These are phyloP conservation scores for Caprella mutica DNA, from an alignment of 2,888 invertebrate species.

Conservation along the genomic window DNA sequence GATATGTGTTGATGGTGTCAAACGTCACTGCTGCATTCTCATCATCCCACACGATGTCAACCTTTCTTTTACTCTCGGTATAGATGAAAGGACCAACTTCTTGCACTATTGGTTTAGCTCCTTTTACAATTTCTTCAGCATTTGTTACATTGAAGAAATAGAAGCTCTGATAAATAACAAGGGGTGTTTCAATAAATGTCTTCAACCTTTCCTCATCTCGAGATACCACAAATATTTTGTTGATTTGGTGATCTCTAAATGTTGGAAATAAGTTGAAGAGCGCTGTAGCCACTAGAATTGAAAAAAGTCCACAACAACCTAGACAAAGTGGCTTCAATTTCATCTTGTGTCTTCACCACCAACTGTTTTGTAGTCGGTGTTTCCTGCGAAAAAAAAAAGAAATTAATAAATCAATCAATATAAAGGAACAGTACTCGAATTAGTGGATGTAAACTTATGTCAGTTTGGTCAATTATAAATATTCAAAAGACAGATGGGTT, in stretches of 20 bases:
- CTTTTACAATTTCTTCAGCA: constrained; percentile 50
- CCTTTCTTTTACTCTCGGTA: constrained; percentile 46
- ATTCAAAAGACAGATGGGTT: too few species aligned
- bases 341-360: too few species aligned
- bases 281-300: background rate
- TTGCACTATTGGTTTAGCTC: constrained; percentile 57
- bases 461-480: too few species aligned
- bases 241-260: background rate
- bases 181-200: constrained; percentile 14
- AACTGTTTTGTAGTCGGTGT: too few species aligned
- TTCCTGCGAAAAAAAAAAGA: too few species aligned
- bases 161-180: constrained; percentile 30
- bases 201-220: constrained; percentile 3
- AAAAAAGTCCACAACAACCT: too few species aligned
- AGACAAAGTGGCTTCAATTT: too few species aligned
- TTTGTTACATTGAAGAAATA: constrained; percentile 64
- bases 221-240: constrained; percentile 14
- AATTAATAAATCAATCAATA: too few species aligned
- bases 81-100: constrained; percentile 74
- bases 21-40: constrained; percentile 20
- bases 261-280: constrained; percentile 3
- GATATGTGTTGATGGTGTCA: constrained; percentile 20
- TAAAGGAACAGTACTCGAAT: too few species aligned
- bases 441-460: too few species aligned
- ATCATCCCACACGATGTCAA: constrained; percentile 53